Evolutionary conservation across 2,888 invertebrate species (phyloP), one percentile per base, ranked within the genome.

Genomic region (Epinotia nisella): DNA sequence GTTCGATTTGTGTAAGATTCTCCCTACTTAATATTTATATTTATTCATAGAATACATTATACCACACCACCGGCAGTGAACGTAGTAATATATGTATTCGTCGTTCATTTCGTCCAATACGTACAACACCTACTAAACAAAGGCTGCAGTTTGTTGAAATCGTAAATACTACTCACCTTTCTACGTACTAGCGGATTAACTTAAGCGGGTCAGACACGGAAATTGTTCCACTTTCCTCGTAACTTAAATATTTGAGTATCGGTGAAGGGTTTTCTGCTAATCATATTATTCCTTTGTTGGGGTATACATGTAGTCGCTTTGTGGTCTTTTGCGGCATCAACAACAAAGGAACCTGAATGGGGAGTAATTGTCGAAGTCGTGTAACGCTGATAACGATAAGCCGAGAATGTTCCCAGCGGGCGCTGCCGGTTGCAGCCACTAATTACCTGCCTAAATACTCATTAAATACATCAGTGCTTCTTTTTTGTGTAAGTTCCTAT

Each of bases 301-400:
- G 15, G 49, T 35, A 62, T 66, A 66, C 71, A 35, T 45, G 55
- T 72, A 71, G 59, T 65, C 53, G 62, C 56, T 68, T 51, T 49
- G 61, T 45, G 45, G 56, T 58, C 62, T 58, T 71, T 72, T 72
- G 72, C 72, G 72, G 72, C 72, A 60, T 62, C 56, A 17, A 15
- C 39, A 39, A 72, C 72, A 72, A 72, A 68, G 49, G 68, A 55
- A 58, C 61, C 68, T 61, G 72, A 72, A 72, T 72, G 72, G 67
- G 49, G 61, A 61, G 68, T 72, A 72, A 72, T 72, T 72, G 68
- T 41, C 72, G 56, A 67, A 72, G 72, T 67, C 71, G 55, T 72
- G 72, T 68, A 61, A 56, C 49, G n/a, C 62, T 58, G 72, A 72
- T 72, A 72, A 62, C 67, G 72, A 72, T 72, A 72, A 72, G 56